These are phyloP conservation scores for Brachionus koreanus DNA, from an alignment of 1,140 invertebrate genomes.

Conservation along the genomic window DNA sequence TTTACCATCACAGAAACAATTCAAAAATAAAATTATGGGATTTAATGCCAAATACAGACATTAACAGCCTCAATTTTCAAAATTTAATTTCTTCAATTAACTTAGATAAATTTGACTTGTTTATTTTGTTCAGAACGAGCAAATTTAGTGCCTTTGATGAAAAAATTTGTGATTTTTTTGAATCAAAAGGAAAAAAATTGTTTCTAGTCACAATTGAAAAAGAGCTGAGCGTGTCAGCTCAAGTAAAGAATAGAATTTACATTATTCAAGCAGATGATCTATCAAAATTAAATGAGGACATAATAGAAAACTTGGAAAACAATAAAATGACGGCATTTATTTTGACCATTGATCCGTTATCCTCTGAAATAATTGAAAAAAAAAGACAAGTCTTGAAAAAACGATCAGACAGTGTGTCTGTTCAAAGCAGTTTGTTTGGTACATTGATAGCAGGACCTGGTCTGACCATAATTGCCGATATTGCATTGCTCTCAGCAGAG, in stretches of 20 bases:
- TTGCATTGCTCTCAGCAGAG: background rate
- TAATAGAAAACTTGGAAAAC: background rate
- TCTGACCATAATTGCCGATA: constrained; percentile 3
- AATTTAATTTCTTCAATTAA: background rate
- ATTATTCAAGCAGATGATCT: background rate
- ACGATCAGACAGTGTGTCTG: background rate
- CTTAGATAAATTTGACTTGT: background rate
- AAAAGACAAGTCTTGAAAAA: background rate
- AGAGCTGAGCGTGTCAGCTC: background rate
- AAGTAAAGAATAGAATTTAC: background rate
- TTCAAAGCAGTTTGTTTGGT: background rate
- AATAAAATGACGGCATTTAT: background rate
- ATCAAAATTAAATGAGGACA: background rate
- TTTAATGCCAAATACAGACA: background rate
- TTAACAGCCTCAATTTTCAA: background rate
- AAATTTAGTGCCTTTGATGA: background rate
- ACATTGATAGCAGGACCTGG: background rate
- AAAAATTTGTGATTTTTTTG: background rate
- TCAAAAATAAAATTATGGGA: background rate
- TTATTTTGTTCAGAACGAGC: background rate
- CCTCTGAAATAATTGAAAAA: constrained; percentile 16
- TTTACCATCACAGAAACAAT: constrained; percentile 27
- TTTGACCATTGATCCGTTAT: constrained; percentile 14
- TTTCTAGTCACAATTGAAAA: background rate
- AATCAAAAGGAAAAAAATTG: background rate